These are phyloP conservation scores for Sinonovacula constricta DNA, from an alignment of 1,140 invertebrate species.

Conservation along the genomic window DNA sequence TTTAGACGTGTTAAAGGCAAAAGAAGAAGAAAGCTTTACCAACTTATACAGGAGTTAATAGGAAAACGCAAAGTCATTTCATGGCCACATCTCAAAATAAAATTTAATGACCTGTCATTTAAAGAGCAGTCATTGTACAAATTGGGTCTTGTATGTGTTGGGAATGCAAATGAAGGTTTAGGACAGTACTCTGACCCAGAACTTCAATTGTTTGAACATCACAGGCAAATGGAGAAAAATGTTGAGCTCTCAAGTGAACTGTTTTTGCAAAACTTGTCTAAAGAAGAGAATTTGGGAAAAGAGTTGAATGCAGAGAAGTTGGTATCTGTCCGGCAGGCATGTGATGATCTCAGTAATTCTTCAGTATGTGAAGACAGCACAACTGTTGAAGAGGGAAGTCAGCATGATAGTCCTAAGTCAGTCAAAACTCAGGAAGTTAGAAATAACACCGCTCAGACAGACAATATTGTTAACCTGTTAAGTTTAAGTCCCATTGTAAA, in stretches of 20 bases:
- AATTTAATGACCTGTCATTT: conserved; percentile 44
- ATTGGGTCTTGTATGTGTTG: conserved; percentile 40
- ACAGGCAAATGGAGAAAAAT: conserved; percentile 13
- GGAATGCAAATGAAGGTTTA: conserved; percentile 17
- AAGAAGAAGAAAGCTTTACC: conserved; percentile 30
- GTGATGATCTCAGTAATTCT: too few species aligned
- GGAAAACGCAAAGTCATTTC: conserved; percentile 18
- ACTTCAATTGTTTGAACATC: conserved; percentile 35
- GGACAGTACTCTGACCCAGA: conserved; percentile 28
- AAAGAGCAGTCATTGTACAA: conserved; percentile 47
- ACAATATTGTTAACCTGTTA: too few species aligned
- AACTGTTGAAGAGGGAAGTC: too few species aligned
- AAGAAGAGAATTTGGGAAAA: too few species aligned
- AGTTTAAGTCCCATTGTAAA: too few species aligned
- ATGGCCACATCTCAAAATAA: conserved; percentile 34
- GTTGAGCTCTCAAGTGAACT: neutral
- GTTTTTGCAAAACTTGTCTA: too few species aligned
- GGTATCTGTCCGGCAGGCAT: too few species aligned
- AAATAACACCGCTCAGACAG: too few species aligned
- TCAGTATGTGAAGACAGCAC: too few species aligned
- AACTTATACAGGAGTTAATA: conserved; percentile 32
- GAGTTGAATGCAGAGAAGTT: too few species aligned
- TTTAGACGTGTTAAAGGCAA: conserved; percentile 46
- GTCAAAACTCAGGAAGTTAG: too few species aligned
- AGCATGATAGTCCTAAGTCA: too few species aligned